Evolutionary conservation across 53 echinoderm and acorn worm genomes (phyloP).

Genomic region (Glandiceps talaboti): DNA sequence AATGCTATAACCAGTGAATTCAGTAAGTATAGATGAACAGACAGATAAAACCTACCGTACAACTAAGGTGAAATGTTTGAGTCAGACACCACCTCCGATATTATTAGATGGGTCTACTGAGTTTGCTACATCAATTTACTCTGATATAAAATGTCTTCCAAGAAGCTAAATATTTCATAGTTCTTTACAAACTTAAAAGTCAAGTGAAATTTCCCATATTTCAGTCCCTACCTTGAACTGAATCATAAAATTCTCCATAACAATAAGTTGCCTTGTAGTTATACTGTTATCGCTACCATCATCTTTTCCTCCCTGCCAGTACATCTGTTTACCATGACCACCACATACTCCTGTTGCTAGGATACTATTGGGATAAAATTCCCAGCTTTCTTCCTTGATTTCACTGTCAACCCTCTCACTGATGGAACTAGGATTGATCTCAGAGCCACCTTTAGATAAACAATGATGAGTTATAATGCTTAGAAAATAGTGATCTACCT

Average conservation of each 20-base stretch:
- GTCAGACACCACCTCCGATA: too few species aligned
- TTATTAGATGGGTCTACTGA: too few species aligned
- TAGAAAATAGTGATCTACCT: too few species aligned
- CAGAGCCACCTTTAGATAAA: conserved; percentile 81
- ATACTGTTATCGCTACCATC: conserved; percentile 33
- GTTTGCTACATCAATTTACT: too few species aligned
- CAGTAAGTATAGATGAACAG: too few species aligned
- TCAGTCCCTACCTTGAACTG: conserved; percentile 91
- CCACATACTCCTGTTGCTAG: conserved; percentile 40
- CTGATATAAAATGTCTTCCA: too few species aligned
- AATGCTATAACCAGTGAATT: too few species aligned
- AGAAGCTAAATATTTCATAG: too few species aligned
- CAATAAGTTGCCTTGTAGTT: conserved; percentile 63
- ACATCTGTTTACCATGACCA: conserved; percentile 45
- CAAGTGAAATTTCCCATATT: too few species aligned
- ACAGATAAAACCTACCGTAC: too few species aligned
- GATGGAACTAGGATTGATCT: conserved; percentile 65
- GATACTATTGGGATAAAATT: conserved; percentile 65
- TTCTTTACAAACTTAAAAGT: background rate
- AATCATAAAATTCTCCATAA: conserved; percentile 62
- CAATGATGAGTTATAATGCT: too few species aligned
- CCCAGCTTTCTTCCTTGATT: conserved; percentile 41
- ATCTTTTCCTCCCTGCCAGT: conserved; percentile 45
- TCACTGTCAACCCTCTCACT: conserved; percentile 42
- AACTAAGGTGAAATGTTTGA: too few species aligned